Conservation (phyloP, 2,113 vertebrate species). For the Acinonyx jubatus region DNA sequence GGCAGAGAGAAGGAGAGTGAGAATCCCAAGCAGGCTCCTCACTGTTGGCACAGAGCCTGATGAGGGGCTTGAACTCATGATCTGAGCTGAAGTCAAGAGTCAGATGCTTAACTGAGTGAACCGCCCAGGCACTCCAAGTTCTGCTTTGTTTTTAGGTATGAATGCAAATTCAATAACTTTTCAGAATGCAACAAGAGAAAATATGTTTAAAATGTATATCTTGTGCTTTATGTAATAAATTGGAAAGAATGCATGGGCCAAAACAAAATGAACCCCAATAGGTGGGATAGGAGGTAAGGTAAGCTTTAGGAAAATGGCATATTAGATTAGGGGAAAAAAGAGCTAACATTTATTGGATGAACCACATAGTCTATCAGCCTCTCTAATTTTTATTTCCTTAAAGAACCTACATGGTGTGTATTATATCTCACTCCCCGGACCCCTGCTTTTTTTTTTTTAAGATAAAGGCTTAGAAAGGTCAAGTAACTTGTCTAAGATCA, state of each 20-base stretch:
- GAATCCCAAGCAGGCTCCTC: too few species aligned
- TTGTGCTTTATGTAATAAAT: background rate
- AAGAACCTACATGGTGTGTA: background rate
- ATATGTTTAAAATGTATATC: background rate
- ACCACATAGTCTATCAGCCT: background rate
- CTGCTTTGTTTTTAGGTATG: constrained; percentile 40
- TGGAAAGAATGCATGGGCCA: background rate
- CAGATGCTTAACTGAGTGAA: too few species aligned
- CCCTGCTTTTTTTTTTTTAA: background rate
- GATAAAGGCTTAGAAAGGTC: background rate
- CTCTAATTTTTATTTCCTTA: background rate
- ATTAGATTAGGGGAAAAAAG: background rate
- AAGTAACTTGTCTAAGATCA: background rate
- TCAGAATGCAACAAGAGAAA: background rate
- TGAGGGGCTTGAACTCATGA: too few species aligned
- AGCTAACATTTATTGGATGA: background rate
- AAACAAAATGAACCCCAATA: constrained; percentile 21
- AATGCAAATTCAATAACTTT: constrained; percentile 1
- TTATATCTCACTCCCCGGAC: background rate
- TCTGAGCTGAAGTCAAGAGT: too few species aligned
- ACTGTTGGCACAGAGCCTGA: too few species aligned
- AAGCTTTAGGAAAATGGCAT: background rate
- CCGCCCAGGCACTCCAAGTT: background rate
- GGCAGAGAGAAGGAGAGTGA: too few species aligned
- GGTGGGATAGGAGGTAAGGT: background rate